These are phyloP conservation scores for Calidris pugnax DNA, from an alignment of 2,113 vertebrate genomes.

Conservation along the genomic window DNA sequence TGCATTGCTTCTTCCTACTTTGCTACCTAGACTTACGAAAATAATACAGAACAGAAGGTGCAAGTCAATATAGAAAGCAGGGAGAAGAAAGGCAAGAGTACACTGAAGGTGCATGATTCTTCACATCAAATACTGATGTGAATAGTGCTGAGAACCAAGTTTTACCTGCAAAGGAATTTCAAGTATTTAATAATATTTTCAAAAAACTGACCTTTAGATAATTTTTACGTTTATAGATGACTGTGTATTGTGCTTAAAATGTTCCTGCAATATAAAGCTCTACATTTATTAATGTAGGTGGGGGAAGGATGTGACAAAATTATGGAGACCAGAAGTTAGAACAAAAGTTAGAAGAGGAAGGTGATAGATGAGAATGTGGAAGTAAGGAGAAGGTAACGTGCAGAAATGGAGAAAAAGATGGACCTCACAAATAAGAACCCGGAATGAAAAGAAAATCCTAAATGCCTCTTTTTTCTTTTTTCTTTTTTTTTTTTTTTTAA, in stretches of 20 bases:
- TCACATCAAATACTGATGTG: background rate
- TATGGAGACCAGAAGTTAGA: too few species aligned
- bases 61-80: background rate
- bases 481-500: too few species aligned
- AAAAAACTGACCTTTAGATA: background rate
- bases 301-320: background rate
- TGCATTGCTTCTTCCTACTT: background rate
- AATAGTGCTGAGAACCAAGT: background rate
- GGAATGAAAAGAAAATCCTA: background rate
- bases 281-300: background rate
- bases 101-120: background rate
- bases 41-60: background rate
- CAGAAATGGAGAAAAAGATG: background rate
- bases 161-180: background rate
- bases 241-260: background rate
- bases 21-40: background rate
- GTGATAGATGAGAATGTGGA: background rate
- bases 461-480: background rate
- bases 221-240: background rate
- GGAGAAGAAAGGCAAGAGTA: background rate
- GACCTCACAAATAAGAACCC: background rate
- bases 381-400: background rate
- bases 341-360: background rate
- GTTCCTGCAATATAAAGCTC: background rate
- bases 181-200: background rate